Base-by-base conservation (phyloP, 2,113 vertebrate species). In the Pachypanchax playfairii region DNA sequence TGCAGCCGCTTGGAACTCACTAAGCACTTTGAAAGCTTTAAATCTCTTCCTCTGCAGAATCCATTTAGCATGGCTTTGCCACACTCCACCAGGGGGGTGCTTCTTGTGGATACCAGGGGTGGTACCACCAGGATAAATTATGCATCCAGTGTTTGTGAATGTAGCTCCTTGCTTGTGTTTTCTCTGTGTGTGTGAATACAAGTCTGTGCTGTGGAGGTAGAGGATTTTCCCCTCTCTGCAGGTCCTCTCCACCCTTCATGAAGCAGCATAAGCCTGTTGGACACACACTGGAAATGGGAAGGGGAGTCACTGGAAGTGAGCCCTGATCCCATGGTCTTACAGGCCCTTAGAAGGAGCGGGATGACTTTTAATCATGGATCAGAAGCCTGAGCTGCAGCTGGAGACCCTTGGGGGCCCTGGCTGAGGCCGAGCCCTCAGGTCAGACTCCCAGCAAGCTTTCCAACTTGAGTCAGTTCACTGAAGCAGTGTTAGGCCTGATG, bases 291-390 rank as follows among this genome's bases (percentile, higher is more conserved):
- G 79, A 84, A 64, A 42, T 11, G 73, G 71, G 67, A 70, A 85
- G 84, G 75, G 65, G 72, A 78, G 84, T 83, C 80, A 80, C 83
- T 58, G 54, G 77, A 81, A 80, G 78, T 56, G 70, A 75, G 68
- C 77, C 54, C 29, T 67, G 73, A 79, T 88, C 77, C 77, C 78
- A 75, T 66, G 69, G 84, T 88, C 83, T 91, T 89, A 90, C 83
- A 88, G 87, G 80, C 82, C 86, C 84, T 88, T 85, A 87, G 79
- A 88, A 76, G 72, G 66, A 75, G 55, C 44, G 39, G 77, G 87
- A 87, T 91, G 90, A 91, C 89, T 80, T 89, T 90, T 92, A 91
- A 92, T 91, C 89, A 78, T 70, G 85, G 91, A 91, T 91, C 88
- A 91, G 85, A 64, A 68, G 68, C 56, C 77, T 20, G 9, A 70